phyloP scores from a whole-genome alignment of 53 echinoderm and acorn worm species.

The Stichopus horrens region DNA sequence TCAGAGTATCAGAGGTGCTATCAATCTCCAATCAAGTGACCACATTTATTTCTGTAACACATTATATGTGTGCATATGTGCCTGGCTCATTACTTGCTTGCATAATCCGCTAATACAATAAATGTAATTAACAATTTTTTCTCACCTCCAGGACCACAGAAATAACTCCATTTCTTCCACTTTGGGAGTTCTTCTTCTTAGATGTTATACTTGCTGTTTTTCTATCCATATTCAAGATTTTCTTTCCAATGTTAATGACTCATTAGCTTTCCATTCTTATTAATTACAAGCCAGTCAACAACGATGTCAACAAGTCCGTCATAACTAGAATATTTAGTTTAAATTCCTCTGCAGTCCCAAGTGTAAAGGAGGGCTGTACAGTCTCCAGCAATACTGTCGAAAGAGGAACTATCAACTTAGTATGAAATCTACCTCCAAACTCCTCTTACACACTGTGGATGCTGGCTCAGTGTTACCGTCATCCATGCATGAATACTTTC shows the following conservation, averaged over 20 bases:
- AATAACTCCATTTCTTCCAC: background rate
- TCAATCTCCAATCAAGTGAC: too few species aligned
- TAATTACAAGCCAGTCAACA: background rate
- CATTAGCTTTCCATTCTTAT: background rate
- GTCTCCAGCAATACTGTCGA: background rate
- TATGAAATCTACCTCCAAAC: background rate
- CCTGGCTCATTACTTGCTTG: too few species aligned
- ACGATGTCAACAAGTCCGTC: background rate
- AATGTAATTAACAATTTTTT: too few species aligned
- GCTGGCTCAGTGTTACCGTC: background rate
- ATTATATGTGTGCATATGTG: too few species aligned
- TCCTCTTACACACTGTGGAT: background rate
- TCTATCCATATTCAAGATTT: background rate
- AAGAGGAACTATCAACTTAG: background rate
- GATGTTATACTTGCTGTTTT: background rate
- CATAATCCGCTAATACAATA: too few species aligned
- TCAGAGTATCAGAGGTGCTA: too few species aligned
- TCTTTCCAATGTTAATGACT: background rate
- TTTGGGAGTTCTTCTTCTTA: background rate
- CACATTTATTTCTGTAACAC: too few species aligned
- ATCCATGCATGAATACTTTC: background rate
- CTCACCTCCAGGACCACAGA: conserved; percentile 19
- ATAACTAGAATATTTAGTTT: background rate
- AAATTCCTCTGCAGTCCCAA: background rate
- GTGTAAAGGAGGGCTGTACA: background rate